Conservation (phyloP, 2,888 invertebrate species). For the Cheilosia vulpina region DNA sequence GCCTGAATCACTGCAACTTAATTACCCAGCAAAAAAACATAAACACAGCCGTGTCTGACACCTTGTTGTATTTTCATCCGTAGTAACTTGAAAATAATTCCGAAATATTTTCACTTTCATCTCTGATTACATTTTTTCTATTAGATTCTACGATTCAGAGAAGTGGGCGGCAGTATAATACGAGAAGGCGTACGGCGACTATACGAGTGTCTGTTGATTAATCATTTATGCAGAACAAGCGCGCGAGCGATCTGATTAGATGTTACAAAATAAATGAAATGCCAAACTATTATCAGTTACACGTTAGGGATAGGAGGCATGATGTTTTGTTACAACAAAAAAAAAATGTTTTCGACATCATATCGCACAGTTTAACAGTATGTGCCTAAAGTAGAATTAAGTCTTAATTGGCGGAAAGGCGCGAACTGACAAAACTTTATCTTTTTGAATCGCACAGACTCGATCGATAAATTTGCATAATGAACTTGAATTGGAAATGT, state of each 20-base stretch:
- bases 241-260: conserved; percentile 52
- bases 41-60: conserved; percentile 20
- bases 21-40: conserved; percentile 35
- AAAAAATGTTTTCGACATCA: neutral
- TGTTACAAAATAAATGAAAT: conserved; percentile 46
- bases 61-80: conserved; percentile 18
- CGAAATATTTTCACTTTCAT: conserved; percentile 68
- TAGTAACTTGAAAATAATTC: conserved; percentile 44
- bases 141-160: conserved; percentile 10
- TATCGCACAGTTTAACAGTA: neutral
- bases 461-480: no score
- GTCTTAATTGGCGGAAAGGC: no score
- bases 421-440: no score
- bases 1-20: conserved; percentile 27
- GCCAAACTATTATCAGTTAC: conserved; percentile 25
- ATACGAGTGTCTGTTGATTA: conserved; percentile 37
- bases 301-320: neutral
- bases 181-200: neutral
- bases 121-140: conserved; percentile 44
- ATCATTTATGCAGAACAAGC: conserved; percentile 39
- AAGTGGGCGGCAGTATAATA: neutral
- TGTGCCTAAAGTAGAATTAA: neutral
- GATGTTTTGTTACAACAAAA: neutral
- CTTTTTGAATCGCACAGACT: no score
- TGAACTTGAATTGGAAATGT: no score